Evolutionary conservation across 2,888 invertebrate genomes (phyloP).

Genomic region (Nemurella pictetii): DNA sequence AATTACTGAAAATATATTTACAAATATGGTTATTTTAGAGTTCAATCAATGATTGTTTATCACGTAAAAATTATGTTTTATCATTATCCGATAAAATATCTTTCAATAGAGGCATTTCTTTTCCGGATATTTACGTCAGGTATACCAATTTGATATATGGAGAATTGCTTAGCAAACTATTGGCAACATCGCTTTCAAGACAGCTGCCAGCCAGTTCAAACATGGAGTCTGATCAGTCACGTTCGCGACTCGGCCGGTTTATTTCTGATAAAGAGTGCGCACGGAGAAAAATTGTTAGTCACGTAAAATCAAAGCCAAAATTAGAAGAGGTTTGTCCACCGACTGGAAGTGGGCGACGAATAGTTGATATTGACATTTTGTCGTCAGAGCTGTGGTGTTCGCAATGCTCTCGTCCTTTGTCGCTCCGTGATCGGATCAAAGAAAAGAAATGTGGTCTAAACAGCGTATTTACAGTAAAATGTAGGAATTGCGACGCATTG

Average conservation of each 20-base stretch:
- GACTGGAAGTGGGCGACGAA: not conserved
- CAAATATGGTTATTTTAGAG: too few relatives aligned
- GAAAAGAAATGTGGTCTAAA: not conserved
- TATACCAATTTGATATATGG: too few relatives aligned
- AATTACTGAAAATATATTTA: too few relatives aligned
- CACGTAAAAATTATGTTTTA: too few relatives aligned
- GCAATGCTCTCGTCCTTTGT: not conserved
- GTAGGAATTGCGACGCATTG: not conserved
- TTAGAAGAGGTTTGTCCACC: not conserved
- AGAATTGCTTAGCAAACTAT: too few relatives aligned
- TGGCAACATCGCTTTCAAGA: too few relatives aligned
- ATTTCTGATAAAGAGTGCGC: not conserved
- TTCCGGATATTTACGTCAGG: too few relatives aligned
- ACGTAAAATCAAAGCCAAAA: not conserved
- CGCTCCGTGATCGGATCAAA: not conserved
- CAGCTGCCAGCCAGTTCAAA: too few relatives aligned
- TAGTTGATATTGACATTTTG: not conserved
- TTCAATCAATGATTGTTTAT: too few relatives aligned
- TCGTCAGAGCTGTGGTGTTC: not conserved
- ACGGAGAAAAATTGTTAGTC: not conserved
- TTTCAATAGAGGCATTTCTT: too few relatives aligned
- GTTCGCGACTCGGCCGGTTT: not conserved
- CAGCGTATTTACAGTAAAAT: not conserved
- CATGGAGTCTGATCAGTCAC: not conserved
- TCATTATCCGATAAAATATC: too few relatives aligned